phyloP scores from a whole-genome alignment of 2,797 vertebrate genomes.

The Okamejei kenojei region DNA sequence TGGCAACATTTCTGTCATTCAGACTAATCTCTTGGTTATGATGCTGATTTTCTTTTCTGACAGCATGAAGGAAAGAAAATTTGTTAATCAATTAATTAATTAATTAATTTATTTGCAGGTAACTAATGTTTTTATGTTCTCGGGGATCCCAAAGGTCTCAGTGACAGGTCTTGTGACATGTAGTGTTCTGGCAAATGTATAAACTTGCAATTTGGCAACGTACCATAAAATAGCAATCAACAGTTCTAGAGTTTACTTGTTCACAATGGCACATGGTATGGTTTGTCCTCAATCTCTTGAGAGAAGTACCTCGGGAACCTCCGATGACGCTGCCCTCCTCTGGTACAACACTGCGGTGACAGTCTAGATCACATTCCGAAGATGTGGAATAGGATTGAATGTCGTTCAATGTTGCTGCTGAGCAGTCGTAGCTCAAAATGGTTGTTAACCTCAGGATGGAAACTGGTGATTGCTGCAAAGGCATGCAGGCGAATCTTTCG shows the following conservation, averaged over 20 bases:
- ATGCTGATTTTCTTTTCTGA: neutral
- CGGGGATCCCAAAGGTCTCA: neutral
- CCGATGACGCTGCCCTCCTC: neutral
- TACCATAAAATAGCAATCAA: neutral
- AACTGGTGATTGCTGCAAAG: neutral
- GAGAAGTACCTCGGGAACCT: neutral
- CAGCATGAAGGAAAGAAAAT: neutral
- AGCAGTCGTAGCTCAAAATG: neutral
- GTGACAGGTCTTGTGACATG: neutral
- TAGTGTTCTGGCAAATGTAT: neutral
- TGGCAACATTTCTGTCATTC: neutral
- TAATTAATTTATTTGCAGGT: neutral
- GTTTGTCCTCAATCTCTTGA: neutral
- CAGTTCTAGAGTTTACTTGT: neutral
- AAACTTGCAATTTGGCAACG: neutral
- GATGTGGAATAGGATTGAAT: neutral
- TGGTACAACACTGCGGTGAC: neutral
- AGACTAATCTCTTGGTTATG: neutral
- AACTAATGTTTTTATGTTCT: neutral
- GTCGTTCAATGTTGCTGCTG: no score
- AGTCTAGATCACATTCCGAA: neutral
- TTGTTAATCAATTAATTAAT: neutral
- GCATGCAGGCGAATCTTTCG: neutral
- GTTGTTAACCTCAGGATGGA: neutral
- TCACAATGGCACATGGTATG: neutral